Evolutionary conservation across 2,113 vertebrate species (phyloP).

Genomic region (Datnioides undecimradiatus): DNA sequence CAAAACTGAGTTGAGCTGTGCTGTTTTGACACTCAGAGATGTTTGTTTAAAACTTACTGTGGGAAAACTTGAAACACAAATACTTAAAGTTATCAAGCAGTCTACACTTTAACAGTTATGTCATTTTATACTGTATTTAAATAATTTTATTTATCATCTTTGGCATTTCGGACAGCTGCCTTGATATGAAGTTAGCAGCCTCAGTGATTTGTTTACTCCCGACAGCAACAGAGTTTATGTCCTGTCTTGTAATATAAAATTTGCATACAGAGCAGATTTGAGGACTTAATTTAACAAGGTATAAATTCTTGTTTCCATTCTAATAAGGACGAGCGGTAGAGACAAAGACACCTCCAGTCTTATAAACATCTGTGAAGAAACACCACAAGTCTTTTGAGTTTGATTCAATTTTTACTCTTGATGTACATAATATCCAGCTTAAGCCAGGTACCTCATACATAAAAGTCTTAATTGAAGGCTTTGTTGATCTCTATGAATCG

Average conservation of each 20-base stretch:
- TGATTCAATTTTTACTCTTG: slow-evolving; percentile 63
- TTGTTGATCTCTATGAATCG: slow-evolving; percentile 26
- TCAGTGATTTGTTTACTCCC: neutral
- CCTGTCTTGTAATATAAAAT: neutral
- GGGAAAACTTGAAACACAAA: neutral
- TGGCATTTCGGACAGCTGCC: neutral
- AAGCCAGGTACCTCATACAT: slow-evolving; percentile 61
- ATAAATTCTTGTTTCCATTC: neutral
- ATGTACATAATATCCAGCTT: slow-evolving; percentile 64
- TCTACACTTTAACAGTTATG: neutral
- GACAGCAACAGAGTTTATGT: neutral
- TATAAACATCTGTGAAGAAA: slow-evolving; percentile 14
- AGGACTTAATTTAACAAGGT: neutral
- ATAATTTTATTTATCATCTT: neutral
- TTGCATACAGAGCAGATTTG: neutral
- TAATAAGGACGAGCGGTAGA: neutral
- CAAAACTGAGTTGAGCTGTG: neutral
- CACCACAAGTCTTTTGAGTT: slow-evolving; percentile 42
- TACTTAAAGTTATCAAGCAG: neutral
- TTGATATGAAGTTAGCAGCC: neutral
- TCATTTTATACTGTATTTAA: neutral
- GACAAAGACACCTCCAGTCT: neutral
- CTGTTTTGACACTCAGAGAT: slow-evolving; percentile 6
- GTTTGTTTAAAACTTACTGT: neutral
- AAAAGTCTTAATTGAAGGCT: slow-evolving; percentile 41